A percentile compares a stretch with the other conserved stretches of the same genome.
These are phyloP conservation scores for Manis crassicaudata DNA, from an alignment of 2,797 vertebrate genomes.

Conservation along the genomic window DNA sequence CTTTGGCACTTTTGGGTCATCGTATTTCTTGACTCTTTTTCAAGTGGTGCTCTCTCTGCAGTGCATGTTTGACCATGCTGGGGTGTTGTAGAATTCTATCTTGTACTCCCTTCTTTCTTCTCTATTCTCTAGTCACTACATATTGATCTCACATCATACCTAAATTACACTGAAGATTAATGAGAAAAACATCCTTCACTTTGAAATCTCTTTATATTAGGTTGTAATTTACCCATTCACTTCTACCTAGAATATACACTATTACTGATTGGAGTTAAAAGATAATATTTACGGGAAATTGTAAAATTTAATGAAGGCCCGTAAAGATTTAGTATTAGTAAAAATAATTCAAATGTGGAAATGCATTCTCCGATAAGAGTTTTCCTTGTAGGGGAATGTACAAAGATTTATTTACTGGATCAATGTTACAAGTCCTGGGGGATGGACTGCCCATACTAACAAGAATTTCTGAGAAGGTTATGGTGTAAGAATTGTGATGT, in stretches of 20 bases:
- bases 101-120: neutral
- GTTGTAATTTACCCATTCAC: constrained; percentile 37
- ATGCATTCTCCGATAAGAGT: neutral
- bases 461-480: neutral
- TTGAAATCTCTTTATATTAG: constrained; percentile 29
- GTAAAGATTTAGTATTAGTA: constrained; percentile 27
- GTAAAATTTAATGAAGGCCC: neutral
- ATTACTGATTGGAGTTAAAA: constrained; percentile 8
- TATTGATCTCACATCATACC: constrained; percentile 7
- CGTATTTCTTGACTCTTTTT: neutral
- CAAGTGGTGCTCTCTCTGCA: neutral
- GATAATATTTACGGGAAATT: neutral
- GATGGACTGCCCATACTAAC: neutral
- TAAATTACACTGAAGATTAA: constrained; percentile 57
- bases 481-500: neutral
- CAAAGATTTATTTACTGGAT: neutral
- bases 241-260: neutral
- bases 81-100: neutral
- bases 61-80: neutral
- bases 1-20: neutral
- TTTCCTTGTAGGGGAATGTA: neutral
- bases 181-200: constrained; percentile 36
- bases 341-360: neutral
- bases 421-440: neutral
- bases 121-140: neutral